phyloP scores from a whole-genome alignment of 1,140 invertebrate genomes.

The Plutomurus gul region DNA sequence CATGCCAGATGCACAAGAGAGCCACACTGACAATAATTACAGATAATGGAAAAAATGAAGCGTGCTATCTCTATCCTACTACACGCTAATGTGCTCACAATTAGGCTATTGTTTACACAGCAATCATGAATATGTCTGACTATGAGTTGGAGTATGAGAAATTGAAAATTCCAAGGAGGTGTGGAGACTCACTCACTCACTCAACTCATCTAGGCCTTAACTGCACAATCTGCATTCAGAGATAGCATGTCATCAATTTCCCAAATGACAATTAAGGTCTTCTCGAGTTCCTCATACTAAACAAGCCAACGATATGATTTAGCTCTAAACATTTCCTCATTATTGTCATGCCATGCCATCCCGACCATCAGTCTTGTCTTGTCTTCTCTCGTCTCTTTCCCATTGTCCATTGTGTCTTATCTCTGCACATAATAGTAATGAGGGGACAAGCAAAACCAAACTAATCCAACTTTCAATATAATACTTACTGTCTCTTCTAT shows the following conservation, averaged over 20 bases:
- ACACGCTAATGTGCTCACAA: too few species aligned
- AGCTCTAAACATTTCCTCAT: neutral
- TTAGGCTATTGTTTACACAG: conserved; percentile 7
- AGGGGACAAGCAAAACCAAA: neutral
- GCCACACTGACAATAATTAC: neutral
- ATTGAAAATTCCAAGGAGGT: neutral
- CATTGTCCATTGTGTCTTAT: neutral
- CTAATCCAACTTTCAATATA: too few species aligned
- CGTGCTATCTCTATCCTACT: neutral
- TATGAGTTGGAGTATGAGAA: neutral
- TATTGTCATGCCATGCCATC: neutral
- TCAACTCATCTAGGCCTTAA: neutral
- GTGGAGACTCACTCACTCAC: neutral
- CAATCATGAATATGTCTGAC: neutral
- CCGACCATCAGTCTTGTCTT: neutral
- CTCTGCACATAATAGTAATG: neutral
- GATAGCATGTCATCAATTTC: conserved; percentile 26
- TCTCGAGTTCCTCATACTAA: neutral
- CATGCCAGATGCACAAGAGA: too few species aligned
- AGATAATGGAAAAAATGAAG: conserved; percentile 13
- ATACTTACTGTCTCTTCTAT: too few species aligned
- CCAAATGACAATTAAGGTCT: conserved; percentile 29
- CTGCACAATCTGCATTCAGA: neutral
- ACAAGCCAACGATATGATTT: neutral
- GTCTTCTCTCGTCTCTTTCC: neutral